Evolutionary conservation across 2,888 invertebrate species (phyloP).

Genomic region (Limnephilus rhombicus): DNA sequence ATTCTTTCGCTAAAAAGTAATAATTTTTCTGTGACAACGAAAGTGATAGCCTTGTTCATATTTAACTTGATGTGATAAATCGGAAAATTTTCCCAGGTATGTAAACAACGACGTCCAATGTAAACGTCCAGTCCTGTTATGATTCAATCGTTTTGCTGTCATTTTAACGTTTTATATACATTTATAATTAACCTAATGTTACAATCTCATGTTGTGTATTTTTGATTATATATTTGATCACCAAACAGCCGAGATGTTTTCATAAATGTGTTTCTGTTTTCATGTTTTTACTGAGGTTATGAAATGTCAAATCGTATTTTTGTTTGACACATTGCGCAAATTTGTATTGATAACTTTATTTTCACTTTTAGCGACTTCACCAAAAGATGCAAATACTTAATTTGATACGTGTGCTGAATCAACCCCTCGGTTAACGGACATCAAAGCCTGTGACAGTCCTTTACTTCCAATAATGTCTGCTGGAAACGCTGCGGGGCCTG

Average conservation of each 20-base stretch:
- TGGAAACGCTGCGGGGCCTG: conserved; percentile 56
- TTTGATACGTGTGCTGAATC: conserved; percentile 39
- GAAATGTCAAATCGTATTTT: conserved; percentile 57
- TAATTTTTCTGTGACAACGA: conserved; percentile 10
- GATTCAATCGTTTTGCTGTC: conserved; percentile 34
- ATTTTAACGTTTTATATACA: conserved; percentile 18
- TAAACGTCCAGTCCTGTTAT: conserved; percentile 47
- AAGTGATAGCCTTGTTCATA: not conserved
- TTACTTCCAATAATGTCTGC: conserved; percentile 55
- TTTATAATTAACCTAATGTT: not conserved
- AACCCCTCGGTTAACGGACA: conserved; percentile 54
- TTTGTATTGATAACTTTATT: not conserved
- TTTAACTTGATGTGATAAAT: not conserved
- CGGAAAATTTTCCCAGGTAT: conserved; percentile 34
- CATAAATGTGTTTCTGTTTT: not conserved
- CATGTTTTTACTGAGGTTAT: conserved; percentile 55
- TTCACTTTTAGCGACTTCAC: conserved; percentile 41
- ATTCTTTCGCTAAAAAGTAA: conserved; percentile 11
- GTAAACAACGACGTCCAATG: conserved; percentile 51
- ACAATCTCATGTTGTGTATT: not conserved
- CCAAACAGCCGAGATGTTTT: not conserved
- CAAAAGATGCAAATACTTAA: conserved; percentile 57
- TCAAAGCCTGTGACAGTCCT: not conserved
- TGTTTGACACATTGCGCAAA: conserved; percentile 9
- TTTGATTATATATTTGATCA: not conserved